Percentiles rank a stretch among this genome's conserved stretches.
Conservation (phyloP, 2,888 invertebrate genomes). For the Stenodema calcarata region DNA sequence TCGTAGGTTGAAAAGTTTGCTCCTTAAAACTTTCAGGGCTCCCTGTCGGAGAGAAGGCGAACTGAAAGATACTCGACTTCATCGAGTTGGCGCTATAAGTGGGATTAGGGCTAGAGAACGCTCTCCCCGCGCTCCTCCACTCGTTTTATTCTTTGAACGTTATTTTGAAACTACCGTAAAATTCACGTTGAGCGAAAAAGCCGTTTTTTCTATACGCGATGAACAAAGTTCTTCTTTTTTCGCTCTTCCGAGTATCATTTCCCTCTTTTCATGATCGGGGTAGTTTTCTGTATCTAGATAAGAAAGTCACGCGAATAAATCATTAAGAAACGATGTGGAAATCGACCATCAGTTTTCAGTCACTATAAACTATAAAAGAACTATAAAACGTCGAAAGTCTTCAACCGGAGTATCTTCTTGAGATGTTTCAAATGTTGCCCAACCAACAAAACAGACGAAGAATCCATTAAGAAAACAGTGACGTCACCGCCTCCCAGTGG, state of each 20-base stretch:
- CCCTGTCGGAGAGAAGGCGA: background rate
- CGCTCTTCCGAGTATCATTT: background rate
- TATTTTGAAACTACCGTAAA: slow-evolving; percentile 33
- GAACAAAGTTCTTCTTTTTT: background rate
- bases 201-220: background rate
- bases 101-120: slow-evolving; percentile 24
- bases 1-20: slow-evolving; percentile 30
- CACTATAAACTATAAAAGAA: too few relatives aligned
- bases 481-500: too few relatives aligned
- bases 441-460: too few relatives aligned
- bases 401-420: too few relatives aligned
- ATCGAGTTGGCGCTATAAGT: slow-evolving; percentile 20
- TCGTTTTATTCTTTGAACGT: slow-evolving; percentile 16
- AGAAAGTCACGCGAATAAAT: background rate
- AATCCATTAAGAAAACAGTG: too few relatives aligned
- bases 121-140: background rate
- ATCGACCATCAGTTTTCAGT: too few relatives aligned
- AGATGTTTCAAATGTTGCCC: too few relatives aligned
- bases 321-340: background rate
- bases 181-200: slow-evolving; percentile 3
- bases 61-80: slow-evolving; percentile 28
- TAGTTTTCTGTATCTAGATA: background rate
- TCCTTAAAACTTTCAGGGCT: slow-evolving; percentile 4
- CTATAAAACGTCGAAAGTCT: too few relatives aligned
- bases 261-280: too few relatives aligned